Percentiles rank a stretch among this genome's conserved stretches.
phyloP scores from a whole-genome alignment of 2,888 invertebrate species.

The Cephus pulcher region DNA sequence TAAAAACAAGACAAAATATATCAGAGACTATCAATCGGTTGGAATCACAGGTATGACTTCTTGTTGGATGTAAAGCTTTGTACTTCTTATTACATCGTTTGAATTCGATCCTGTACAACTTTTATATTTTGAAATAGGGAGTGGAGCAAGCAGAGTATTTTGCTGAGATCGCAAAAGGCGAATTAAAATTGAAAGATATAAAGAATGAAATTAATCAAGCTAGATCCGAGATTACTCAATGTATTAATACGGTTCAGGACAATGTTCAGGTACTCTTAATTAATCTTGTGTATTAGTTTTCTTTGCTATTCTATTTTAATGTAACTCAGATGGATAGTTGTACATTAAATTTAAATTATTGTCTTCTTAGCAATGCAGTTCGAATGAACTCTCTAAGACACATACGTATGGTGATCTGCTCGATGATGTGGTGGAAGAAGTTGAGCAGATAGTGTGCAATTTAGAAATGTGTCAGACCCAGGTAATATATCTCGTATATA shows the following conservation, averaged over 20 bases:
- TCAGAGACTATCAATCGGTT: conserved; percentile 44
- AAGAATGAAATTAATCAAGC: conserved; percentile 58
- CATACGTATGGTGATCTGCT: conserved; percentile 45
- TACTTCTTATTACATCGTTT: neutral
- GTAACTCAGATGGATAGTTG: neutral
- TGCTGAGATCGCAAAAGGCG: conserved; percentile 47
- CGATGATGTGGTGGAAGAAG: conserved; percentile 48
- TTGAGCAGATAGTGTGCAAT: conserved; percentile 50
- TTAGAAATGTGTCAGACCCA: conserved; percentile 44
- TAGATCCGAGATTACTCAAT: conserved; percentile 41
- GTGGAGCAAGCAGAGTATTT: conserved; percentile 35
- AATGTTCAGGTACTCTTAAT: conserved; percentile 35
- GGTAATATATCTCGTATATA: conserved; percentile 30
- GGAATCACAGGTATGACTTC: conserved; percentile 48
- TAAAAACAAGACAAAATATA: conserved; percentile 47
- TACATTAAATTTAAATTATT: conserved; percentile 13
- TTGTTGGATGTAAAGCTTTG: neutral
- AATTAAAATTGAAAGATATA: conserved; percentile 52
- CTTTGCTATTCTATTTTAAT: neutral
- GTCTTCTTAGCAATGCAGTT: neutral
- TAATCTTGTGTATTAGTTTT: neutral
- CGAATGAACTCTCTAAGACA: conserved; percentile 25
- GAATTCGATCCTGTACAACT: neutral
- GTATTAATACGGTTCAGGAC: conserved; percentile 35
- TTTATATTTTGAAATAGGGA: neutral